Conservation (phyloP, 2,113 vertebrate species). For the Lophius piscatorius region DNA sequence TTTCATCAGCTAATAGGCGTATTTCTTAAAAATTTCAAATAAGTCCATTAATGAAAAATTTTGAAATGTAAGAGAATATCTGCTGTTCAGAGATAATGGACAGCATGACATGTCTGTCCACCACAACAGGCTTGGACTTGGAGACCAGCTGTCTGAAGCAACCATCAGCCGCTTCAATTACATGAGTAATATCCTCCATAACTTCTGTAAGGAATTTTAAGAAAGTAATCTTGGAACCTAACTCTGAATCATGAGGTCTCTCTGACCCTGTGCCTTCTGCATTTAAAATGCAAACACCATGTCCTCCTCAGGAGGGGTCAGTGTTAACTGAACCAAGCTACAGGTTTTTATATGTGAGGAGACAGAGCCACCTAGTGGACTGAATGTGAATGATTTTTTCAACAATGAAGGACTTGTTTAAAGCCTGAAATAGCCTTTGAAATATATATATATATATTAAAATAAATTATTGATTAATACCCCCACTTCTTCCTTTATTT, state of each 20-base stretch:
- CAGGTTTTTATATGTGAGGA: slow-evolving; percentile 15
- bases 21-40: neutral
- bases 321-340: neutral
- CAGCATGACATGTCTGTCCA: too few species aligned
- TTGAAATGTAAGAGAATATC: too few species aligned
- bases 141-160: too few species aligned
- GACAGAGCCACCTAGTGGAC: slow-evolving; percentile 48
- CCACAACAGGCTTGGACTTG: too few species aligned
- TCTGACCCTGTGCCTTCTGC: slow-evolving; percentile 56
- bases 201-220: too few species aligned
- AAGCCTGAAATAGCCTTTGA: slow-evolving; percentile 20
- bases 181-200: too few species aligned
- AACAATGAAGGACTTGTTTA: slow-evolving; percentile 47
- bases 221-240: too few species aligned
- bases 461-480: slow-evolving; percentile 43
- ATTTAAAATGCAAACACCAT: slow-evolving; percentile 24
- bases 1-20: neutral
- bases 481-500: slow-evolving; percentile 27
- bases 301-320: neutral
- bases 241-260: too few species aligned
- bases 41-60: slow-evolving; percentile 13
- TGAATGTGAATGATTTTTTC: neutral
- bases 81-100: too few species aligned
- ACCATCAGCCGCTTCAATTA: too few species aligned
- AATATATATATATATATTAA: slow-evolving; percentile 7